Evolutionary conservation across 2,888 invertebrate species (phyloP), one percentile per base, ranked within the genome.

Genomic region (Leptinotarsa peninsularis): DNA sequence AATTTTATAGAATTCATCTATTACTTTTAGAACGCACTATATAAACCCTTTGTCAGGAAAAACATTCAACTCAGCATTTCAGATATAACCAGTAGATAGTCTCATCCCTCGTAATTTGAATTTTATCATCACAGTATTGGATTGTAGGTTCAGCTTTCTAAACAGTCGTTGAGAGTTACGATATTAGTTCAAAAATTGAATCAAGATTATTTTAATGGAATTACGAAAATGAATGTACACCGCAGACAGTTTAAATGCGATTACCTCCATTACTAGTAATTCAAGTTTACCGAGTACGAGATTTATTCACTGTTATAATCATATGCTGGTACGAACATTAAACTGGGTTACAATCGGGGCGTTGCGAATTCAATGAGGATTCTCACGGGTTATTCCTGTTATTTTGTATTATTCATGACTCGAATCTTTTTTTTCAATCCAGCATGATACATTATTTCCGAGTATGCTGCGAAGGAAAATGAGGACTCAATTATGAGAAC

Each of bases 161-260:
- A 33, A 63, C 63, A 63, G 17, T 63, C 33, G 15, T 4, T 5
- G 17, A 63, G 33, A 33, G 33, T 33, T 33, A 63, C 33, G n/a
- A 63, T 63, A n/a, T 33, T 63, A 33, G 15, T 27, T 33, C 63
- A 63, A 63, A 63, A 63, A 63, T 27, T 63, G n/a, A 63, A 63
- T 63, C 63, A 63, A 43, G 63, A 63, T 63, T n/a, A 33, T 63
- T 63, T 63, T 63, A 63, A 63, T 63, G 63, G 10, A 63, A 63
- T 27, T 63, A 33, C 33, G 63, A 33, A 27, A 63, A 63, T 63
- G 63, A 17, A 63, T 63, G 63, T 63, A 15, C 33, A 63, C 63
- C 63, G 63, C 63, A 63, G 63, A 63, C 63, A 15, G 63, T 63
- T 63, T 27, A 33, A 63, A 63, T 63, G 27, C 27, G 63, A 63